Percentiles rank a stretch among this genome's conserved stretches.
Evolutionary conservation across 2,113 vertebrate species (phyloP).

Genomic region (Alouatta palliata): DNA sequence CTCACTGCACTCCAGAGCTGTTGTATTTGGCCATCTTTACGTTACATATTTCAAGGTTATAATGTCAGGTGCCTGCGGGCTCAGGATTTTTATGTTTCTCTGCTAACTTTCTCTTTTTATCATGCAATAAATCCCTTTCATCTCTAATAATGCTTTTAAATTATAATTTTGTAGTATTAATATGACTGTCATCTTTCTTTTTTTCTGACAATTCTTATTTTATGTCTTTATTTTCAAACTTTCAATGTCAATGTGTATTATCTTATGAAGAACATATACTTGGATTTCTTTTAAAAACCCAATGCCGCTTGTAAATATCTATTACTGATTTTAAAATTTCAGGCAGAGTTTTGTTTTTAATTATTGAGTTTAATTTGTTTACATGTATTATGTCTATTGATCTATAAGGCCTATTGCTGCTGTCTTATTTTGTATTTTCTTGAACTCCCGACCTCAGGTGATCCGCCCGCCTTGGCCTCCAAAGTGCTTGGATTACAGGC

Average conservation of each 20-base stretch:
- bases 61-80: background rate
- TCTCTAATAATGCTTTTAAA: background rate
- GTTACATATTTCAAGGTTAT: background rate
- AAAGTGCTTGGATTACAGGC: no score
- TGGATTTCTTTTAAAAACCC: background rate
- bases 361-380: background rate
- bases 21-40: no score
- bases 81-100: background rate
- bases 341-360: background rate
- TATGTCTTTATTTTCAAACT: constrained; percentile 39
- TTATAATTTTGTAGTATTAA: background rate
- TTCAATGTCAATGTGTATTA: background rate
- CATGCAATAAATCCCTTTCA: background rate
- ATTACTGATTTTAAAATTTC: background rate
- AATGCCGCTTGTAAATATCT: background rate
- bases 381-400: background rate
- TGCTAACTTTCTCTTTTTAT: background rate
- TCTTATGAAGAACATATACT: background rate
- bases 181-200: background rate
- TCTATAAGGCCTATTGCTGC: background rate
- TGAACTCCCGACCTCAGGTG: no score
- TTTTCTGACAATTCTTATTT: background rate
- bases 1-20: no score
- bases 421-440: constrained; percentile 27
- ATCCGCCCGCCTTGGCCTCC: no score